Base-by-base conservation (phyloP, 2,888 invertebrate genomes). In the Microplitis manilae region DNA sequence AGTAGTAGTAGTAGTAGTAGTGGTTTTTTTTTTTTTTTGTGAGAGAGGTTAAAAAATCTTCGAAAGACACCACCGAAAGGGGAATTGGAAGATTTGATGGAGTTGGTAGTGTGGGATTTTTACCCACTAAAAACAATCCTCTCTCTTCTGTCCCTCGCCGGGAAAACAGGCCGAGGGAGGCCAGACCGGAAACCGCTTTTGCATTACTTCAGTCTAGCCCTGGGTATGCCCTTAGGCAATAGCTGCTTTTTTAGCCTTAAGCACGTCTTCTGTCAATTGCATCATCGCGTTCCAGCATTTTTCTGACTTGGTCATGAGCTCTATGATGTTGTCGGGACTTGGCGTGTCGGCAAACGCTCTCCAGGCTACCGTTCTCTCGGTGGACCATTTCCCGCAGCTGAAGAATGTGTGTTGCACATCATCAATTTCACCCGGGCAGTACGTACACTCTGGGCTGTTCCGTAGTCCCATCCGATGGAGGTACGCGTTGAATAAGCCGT, bases 401-500 rank as follows among this genome's bases (percentile, higher is more conserved):
- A 82, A 83, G 68, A 82, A 77, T 1, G 81, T 81, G 76, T 82
- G 81, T n/a, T 80, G 9, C 13, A 70, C 81, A 72, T 77, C 71
- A 61, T 83, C 81, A 20, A 20, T 20, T 8, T 9, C 13, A 9
- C 67, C 17, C n/a, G 7, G 8, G 67, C 82, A 81, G 72, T 77
- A 79, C 1, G n/a, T 65, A 60, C 82, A 82, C 17, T 9, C n/a
- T 13, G 79, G 80, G 15, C 69, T 72, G 1, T 68, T 68, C 41
- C 61, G 67, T 15, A 75, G 77, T 9, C 76, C 77, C 73, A 81
- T 79, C 41, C 13, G 79, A 59, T 77, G 62, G 7, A 83, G 79
- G 75, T 83, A 84, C 40, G 41, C 13, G 1, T 65, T 68, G 71
- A 84, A 84, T 60, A 75, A 79, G 7, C 84, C 83, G 68, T 83